Conservation (phyloP, 2,113 vertebrate species). For the Polypterus bichir region DNA sequence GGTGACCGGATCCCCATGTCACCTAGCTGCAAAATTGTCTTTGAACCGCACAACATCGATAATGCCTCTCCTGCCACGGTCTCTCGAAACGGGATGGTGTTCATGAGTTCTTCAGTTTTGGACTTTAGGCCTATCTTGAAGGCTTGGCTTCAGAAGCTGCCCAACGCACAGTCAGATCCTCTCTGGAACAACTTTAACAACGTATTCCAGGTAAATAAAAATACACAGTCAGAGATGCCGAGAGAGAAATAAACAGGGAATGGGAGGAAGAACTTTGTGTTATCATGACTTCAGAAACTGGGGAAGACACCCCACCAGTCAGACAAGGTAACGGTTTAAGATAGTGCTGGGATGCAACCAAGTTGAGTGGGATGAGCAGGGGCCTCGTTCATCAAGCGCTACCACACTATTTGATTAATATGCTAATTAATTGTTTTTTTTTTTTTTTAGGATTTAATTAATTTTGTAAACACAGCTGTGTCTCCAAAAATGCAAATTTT, state of each 20-base stretch:
- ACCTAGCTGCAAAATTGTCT: constrained; percentile 51
- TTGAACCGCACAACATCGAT: constrained; percentile 60
- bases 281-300: no score
- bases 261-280: no score
- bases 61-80: constrained; percentile 60
- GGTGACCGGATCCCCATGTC: constrained; percentile 62
- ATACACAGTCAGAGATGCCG: no score
- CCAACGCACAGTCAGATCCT: constrained; percentile 36
- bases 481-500: constrained; percentile 43
- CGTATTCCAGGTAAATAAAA: constrained; percentile 53
- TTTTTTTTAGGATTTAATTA: constrained; percentile 33
- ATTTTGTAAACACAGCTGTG: constrained; percentile 41
- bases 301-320: no score
- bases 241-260: no score
- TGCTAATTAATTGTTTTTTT: constrained; percentile 1
- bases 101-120: constrained; percentile 56
- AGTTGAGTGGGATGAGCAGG: no score
- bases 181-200: constrained; percentile 49
- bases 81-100: constrained; percentile 63
- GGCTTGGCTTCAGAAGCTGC: constrained; percentile 51
- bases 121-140: constrained; percentile 54
- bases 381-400: no score
- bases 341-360: no score
- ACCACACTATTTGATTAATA: no score
- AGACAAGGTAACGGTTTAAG: no score